Percentiles rank a stretch among this genome's conserved stretches.
Conservation (phyloP, 2,797 vertebrate genomes). For the Gallinago solitaria region DNA sequence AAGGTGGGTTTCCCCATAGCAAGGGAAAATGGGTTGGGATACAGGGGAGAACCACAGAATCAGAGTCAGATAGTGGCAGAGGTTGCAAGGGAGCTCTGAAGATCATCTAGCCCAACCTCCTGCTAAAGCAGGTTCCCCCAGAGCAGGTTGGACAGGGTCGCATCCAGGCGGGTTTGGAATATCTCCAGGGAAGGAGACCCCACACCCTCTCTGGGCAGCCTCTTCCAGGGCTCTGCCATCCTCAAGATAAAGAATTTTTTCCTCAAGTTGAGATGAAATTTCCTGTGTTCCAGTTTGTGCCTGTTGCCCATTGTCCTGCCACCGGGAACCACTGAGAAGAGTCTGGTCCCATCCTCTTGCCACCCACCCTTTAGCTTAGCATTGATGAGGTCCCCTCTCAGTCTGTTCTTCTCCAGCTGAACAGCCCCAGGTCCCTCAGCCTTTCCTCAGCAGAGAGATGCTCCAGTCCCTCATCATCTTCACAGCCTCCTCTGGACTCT, state of each 20-base stretch:
- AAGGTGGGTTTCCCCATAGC: background rate
- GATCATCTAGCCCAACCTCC: background rate
- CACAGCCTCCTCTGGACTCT: background rate
- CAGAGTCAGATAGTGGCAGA: background rate
- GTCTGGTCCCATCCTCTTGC: background rate
- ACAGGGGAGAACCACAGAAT: background rate
- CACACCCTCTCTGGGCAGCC: background rate
- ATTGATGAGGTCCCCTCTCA: background rate
- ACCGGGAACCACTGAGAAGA: background rate
- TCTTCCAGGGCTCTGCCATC: background rate
- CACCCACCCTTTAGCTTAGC: background rate
- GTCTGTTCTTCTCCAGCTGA: background rate
- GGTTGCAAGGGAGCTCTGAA: background rate
- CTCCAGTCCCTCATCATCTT: background rate
- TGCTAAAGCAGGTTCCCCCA: background rate
- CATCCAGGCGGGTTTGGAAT: background rate
- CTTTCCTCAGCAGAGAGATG: background rate
- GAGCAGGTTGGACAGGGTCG: background rate
- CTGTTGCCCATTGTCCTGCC: background rate
- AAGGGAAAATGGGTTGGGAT: fast-evolving
- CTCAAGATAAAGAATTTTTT: background rate
- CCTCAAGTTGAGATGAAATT: background rate
- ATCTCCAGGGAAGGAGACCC: background rate
- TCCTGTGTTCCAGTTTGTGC: background rate
- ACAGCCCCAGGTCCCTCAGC: background rate